Percentiles rank a stretch among this genome's conserved stretches.
Conservation (phyloP, 2,113 vertebrate species). For the Jaculus jaculus region DNA sequence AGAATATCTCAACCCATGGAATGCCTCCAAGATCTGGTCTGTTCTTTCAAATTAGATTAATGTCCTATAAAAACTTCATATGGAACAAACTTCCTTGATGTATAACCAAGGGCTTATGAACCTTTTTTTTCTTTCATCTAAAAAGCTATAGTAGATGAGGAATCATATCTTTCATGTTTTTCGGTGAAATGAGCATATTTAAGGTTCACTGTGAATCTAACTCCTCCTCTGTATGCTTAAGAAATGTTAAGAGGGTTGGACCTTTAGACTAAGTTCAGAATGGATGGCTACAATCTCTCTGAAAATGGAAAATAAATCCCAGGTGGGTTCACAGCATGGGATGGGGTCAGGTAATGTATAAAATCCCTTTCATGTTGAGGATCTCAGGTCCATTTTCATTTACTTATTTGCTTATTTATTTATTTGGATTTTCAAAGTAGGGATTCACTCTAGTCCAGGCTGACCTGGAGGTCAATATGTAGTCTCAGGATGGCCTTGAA, state of each 20-base stretch:
- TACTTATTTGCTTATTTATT: too few species aligned
- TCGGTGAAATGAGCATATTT: background rate
- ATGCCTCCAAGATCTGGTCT: background rate
- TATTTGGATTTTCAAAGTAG: too few species aligned
- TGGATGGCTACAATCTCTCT: accelerated
- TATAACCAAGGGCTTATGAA: background rate
- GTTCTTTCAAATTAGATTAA: constrained; percentile 43
- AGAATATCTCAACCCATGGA: background rate
- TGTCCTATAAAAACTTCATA: background rate
- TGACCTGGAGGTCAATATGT: too few species aligned
- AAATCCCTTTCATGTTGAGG: background rate
- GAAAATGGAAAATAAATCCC: background rate
- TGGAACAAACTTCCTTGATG: background rate
- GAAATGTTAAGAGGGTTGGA: background rate
- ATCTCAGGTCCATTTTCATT: background rate
- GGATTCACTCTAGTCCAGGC: too few species aligned
- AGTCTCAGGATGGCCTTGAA: too few species aligned
- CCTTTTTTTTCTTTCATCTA: constrained; percentile 25
- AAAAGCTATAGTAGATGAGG: background rate
- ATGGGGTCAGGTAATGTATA: background rate
- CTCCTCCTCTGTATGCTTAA: background rate
- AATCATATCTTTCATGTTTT: constrained; percentile 10
- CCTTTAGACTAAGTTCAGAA: background rate
- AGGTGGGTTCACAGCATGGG: background rate
- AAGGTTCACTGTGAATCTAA: background rate